Percentiles rank a stretch among this genome's conserved stretches.
These are phyloP conservation scores for Aldrovandia affinis DNA, from an alignment of 2,797 vertebrate genomes.

Conservation along the genomic window DNA sequence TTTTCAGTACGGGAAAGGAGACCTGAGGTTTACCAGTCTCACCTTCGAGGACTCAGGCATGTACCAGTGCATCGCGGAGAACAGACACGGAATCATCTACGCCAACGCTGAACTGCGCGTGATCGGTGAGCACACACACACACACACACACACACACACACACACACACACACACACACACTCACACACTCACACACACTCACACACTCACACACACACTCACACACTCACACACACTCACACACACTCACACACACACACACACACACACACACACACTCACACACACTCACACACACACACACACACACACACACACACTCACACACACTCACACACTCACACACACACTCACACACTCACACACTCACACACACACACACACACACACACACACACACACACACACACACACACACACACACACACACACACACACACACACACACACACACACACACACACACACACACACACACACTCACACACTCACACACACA, in stretches of 20 bases:
- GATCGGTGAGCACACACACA: slow-evolving; percentile 74
- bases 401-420: neutral
- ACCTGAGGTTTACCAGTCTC: slow-evolving; percentile 80
- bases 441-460: neutral
- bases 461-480: neutral
- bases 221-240: neutral
- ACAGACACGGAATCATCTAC: slow-evolving; percentile 83
- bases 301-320: neutral
- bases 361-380: neutral
- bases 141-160: neutral
- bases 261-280: neutral
- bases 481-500: neutral
- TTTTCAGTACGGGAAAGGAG: slow-evolving; percentile 78
- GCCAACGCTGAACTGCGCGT: slow-evolving; percentile 92
- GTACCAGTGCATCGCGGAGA: slow-evolving; percentile 96
- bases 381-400: neutral
- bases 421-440: neutral
- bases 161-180: neutral
- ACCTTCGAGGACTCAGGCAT: slow-evolving; percentile 87
- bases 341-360: neutral
- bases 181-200: neutral
- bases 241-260: neutral
- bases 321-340: neutral
- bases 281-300: neutral
- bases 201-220: neutral